Conservation (phyloP, 2,797 vertebrate genomes). For the Tamandua tetradactyla region DNA sequence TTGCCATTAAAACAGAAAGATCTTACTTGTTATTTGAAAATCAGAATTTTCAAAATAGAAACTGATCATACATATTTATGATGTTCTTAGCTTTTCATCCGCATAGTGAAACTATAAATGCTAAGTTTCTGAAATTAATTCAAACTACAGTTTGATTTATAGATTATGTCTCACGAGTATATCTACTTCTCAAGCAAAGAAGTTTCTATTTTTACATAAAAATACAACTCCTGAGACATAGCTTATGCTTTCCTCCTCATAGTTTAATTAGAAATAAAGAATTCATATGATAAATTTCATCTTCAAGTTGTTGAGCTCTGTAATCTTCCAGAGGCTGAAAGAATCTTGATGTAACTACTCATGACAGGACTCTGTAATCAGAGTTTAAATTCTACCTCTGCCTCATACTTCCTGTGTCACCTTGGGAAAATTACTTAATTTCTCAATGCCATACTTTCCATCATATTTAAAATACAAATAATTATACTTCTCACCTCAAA, state of each 20-base stretch:
- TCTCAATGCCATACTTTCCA: background rate
- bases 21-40: background rate
- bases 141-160: background rate
- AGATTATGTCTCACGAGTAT: background rate
- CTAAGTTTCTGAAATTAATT: background rate
- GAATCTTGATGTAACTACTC: background rate
- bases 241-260: background rate
- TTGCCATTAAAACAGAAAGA: background rate
- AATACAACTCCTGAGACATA: background rate
- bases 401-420: background rate
- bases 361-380: background rate
- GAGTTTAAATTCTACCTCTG: background rate
- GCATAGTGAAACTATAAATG: background rate
- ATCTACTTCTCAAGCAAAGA: background rate
- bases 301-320: background rate
- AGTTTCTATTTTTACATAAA: background rate
- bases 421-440: background rate
- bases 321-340: background rate
- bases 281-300: background rate
- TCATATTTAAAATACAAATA: conserved; percentile 14
- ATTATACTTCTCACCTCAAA: background rate
- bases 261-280: background rate
- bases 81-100: background rate
- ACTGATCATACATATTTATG: background rate
- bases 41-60: background rate